Percentiles rank a stretch among this genome's conserved stretches.
These are phyloP conservation scores for Euplagia quadripunctaria DNA, from an alignment of 2,888 invertebrate species.

Conservation along the genomic window DNA sequence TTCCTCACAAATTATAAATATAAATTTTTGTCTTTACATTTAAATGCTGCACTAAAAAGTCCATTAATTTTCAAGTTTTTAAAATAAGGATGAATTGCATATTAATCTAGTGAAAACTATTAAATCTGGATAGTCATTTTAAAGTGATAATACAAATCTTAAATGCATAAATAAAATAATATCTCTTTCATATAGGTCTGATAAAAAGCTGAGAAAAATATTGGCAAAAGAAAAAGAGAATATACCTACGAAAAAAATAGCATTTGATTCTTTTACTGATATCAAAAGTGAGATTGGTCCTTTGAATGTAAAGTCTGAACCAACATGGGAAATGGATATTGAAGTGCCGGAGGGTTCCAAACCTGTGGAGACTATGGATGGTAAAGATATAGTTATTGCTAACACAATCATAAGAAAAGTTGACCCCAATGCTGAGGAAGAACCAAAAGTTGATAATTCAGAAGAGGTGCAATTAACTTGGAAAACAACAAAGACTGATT, in stretches of 20 bases:
- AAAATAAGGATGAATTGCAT: too few species aligned
- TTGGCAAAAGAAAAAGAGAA: slow-evolving; percentile 62
- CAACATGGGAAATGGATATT: slow-evolving; percentile 83
- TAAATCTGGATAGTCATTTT: too few species aligned
- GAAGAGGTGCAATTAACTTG: slow-evolving; percentile 71
- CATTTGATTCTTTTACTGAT: slow-evolving; percentile 82
- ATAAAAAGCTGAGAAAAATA: slow-evolving; percentile 74
- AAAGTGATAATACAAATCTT: too few species aligned
- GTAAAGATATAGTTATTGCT: slow-evolving; percentile 80
- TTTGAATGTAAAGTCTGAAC: slow-evolving; percentile 74
- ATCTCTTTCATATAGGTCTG: slow-evolving; percentile 65
- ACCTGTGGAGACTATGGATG: slow-evolving; percentile 69
- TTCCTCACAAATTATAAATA: too few species aligned
- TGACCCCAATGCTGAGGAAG: slow-evolving; percentile 65
- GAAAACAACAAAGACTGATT: slow-evolving; percentile 59
- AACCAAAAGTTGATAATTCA: slow-evolving; percentile 45
- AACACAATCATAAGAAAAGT: slow-evolving; percentile 83
- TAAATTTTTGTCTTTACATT: too few species aligned
- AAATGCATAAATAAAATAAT: neutral
- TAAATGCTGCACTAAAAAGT: too few species aligned
- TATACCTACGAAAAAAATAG: slow-evolving; percentile 79
- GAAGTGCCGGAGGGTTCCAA: slow-evolving; percentile 62
- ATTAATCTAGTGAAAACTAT: too few species aligned
- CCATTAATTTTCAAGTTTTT: too few species aligned
- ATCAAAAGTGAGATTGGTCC: slow-evolving; percentile 84